Conservation (phyloP, 2,888 invertebrate species). For the Dynastes grantii region DNA sequence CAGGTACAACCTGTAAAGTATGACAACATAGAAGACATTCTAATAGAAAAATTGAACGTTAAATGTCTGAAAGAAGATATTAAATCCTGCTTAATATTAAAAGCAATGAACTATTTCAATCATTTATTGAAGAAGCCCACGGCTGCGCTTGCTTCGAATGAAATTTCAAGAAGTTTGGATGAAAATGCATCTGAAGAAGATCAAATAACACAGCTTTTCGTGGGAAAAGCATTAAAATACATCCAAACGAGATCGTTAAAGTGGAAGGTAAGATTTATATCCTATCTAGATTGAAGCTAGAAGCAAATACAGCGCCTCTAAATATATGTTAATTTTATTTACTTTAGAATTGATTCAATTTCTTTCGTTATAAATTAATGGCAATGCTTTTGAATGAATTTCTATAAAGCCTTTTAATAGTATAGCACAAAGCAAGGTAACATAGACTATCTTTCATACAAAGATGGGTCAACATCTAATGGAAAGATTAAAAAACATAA, state of each 20-base stretch:
- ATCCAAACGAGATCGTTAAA: conserved; percentile 83
- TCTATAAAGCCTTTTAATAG: too few species aligned
- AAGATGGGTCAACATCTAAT: too few species aligned
- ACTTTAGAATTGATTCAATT: too few species aligned
- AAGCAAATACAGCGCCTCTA: too few species aligned
- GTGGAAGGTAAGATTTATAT: conserved; percentile 74
- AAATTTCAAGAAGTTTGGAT: conserved; percentile 66
- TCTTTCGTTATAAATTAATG: too few species aligned
- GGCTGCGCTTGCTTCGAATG: conserved; percentile 73
- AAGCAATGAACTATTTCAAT: conserved; percentile 87
- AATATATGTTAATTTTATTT: too few species aligned
- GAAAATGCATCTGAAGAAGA: conserved; percentile 73
- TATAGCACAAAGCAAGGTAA: too few species aligned
- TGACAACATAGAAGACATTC: conserved; percentile 77
- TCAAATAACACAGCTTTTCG: conserved; percentile 77
- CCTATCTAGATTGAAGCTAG: too few species aligned
- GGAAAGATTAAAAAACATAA: too few species aligned
- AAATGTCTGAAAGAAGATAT: conserved; percentile 86
- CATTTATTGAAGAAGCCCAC: conserved; percentile 85
- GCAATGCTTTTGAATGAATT: too few species aligned
- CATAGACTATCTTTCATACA: too few species aligned
- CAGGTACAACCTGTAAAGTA: conserved; percentile 70
- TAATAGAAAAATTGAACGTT: conserved; percentile 82
- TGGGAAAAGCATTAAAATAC: conserved; percentile 84
- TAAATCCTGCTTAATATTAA: conserved; percentile 87